Evolutionary conservation across 2,888 invertebrate genomes (phyloP).

Genomic region (Merodon equestris): DNA sequence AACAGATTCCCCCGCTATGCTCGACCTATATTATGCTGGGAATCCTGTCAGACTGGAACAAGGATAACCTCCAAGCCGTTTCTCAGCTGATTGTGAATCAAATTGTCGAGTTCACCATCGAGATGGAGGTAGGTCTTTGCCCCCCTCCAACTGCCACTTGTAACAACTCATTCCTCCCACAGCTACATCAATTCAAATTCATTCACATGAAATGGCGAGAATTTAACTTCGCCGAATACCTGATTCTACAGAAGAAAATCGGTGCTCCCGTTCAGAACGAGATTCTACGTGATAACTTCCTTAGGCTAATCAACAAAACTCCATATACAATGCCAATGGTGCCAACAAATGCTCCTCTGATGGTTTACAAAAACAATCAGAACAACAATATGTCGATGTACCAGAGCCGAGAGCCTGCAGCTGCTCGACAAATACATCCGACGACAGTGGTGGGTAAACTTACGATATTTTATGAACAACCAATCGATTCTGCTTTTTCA

Average conservation of each 20-base stretch:
- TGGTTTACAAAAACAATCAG: slow-evolving; percentile 51
- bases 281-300: slow-evolving; percentile 75
- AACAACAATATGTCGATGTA: slow-evolving; percentile 53
- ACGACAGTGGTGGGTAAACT: slow-evolving; percentile 39
- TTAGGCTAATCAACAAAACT: slow-evolving; percentile 73
- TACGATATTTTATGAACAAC: neutral
- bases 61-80: slow-evolving; percentile 73
- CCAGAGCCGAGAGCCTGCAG: slow-evolving; percentile 43
- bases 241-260: slow-evolving; percentile 76
- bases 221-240: slow-evolving; percentile 75
- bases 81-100: slow-evolving; percentile 73
- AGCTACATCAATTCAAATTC: slow-evolving; percentile 75
- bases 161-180: slow-evolving; percentile 23
- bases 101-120: slow-evolving; percentile 72
- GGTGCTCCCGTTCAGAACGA: slow-evolving; percentile 75
- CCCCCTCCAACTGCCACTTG: no score
- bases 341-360: slow-evolving; percentile 39
- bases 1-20: slow-evolving; percentile 74
- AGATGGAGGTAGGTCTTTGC: slow-evolving; percentile 71
- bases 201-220: slow-evolving; percentile 76
- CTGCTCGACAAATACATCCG: slow-evolving; percentile 38
- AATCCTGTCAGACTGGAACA: slow-evolving; percentile 75
- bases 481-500: neutral
- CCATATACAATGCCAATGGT: slow-evolving; percentile 38
- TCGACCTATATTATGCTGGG: slow-evolving; percentile 75